Evolutionary conservation across 2,888 invertebrate species (phyloP).

Genomic region (Odontomyia ornata): DNA sequence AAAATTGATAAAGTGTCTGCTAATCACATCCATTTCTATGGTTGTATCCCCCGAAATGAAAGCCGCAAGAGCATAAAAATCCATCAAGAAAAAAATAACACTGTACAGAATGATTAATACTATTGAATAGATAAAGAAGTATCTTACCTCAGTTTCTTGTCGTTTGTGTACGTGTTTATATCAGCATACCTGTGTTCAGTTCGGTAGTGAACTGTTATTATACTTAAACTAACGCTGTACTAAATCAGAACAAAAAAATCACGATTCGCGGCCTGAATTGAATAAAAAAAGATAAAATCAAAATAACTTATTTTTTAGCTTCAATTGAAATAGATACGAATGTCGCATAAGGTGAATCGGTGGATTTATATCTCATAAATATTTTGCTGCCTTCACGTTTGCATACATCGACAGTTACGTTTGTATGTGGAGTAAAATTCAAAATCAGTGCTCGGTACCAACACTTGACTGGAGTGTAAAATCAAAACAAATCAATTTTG

Average conservation of each 20-base stretch:
- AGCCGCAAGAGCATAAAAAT: not conserved
- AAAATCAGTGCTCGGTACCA: not conserved
- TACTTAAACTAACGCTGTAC: not conserved
- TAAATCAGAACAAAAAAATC: not conserved
- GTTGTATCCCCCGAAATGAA: not conserved
- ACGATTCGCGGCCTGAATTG: not conserved
- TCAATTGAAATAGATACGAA: slow-evolving; percentile 18
- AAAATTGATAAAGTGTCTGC: not conserved
- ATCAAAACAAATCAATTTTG: slow-evolving; percentile 21
- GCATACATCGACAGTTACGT: no score
- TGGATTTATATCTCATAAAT: slow-evolving; percentile 12
- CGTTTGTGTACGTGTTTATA: not conserved
- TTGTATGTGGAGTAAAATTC: not conserved
- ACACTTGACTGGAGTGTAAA: not conserved
- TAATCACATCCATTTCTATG: slow-evolving; percentile 7
- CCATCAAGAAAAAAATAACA: not conserved
- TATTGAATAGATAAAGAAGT: slow-evolving; percentile 18
- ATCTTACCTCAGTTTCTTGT: slow-evolving; percentile 1
- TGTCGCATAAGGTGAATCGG: not conserved
- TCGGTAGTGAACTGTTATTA: not conserved
- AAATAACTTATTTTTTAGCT: not conserved
- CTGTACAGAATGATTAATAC: not conserved
- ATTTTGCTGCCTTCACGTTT: no score
- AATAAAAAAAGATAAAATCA: not conserved
- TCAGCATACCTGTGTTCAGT: not conserved